A percentile compares a stretch with the other conserved stretches of the same genome.
Evolutionary conservation across 2,797 vertebrate species (phyloP).

Genomic region (Nyctalus aviator): DNA sequence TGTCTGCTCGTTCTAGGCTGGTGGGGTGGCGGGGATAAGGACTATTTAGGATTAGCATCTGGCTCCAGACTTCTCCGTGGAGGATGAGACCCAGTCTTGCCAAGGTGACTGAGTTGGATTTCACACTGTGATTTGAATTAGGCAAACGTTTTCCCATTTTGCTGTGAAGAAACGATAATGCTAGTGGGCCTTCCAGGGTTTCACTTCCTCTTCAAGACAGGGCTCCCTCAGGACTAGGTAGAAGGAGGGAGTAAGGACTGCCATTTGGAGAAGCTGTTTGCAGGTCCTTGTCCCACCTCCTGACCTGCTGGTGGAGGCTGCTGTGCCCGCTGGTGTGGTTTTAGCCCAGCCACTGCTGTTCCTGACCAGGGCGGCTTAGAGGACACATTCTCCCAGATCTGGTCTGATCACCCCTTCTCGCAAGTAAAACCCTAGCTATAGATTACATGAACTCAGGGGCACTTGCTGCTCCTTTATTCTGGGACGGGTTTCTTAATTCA

Average conservation of each 20-base stretch:
- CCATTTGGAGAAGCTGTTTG: no score
- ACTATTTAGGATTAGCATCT: neutral
- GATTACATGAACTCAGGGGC: neutral
- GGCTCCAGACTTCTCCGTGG: neutral
- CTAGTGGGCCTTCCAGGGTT: neutral
- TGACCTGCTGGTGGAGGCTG: neutral
- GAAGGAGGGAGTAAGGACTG: neutral
- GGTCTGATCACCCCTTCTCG: neutral
- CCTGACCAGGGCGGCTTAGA: neutral
- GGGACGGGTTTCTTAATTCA: neutral
- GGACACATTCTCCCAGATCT: neutral
- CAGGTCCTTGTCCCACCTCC: neutral
- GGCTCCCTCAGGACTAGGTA: neutral
- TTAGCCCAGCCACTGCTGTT: fast-evolving
- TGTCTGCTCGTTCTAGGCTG: neutral
- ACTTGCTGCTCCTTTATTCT: neutral
- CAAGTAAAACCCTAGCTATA: neutral
- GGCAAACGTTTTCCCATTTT: neutral
- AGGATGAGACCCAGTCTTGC: neutral
- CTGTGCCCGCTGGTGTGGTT: neutral
- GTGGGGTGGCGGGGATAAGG: no score
- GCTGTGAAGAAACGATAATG: fast-evolving
- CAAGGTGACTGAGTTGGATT: neutral
- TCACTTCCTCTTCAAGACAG: neutral
- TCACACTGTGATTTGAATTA: neutral